Evolutionary conservation across 2,113 vertebrate genomes (phyloP), one percentile per base, ranked within the genome.

Genomic region (Rhineura floridana): DNA sequence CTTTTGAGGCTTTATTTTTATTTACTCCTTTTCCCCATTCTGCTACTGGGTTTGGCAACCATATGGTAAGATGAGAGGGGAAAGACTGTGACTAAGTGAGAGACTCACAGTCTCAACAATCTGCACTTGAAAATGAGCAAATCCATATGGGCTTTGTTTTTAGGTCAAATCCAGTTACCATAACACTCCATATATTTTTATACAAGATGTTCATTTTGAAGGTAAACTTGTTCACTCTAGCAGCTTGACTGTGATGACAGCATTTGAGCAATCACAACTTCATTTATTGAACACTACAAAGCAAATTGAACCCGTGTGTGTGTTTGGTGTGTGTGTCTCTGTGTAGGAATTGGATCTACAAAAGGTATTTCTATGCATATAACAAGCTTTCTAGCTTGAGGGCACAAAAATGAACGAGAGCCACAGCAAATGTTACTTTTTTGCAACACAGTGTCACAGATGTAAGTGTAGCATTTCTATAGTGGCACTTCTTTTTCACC

Each of bases 31-130:
- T 75, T 28, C 33, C n/a, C 67, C 12, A 62, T 90, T 90, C 62
- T 88, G 87, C 90, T 88, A 88, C 89, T 85, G 91, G 46, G 59
- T 93, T 89, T 91, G 92, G 39, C 46, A 93, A 78, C 85, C 93
- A 95, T 95, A 94, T 95, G 95, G 93, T 87, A 87, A 91, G 88
- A 87, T 0, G 11, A 17, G 13, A 6, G 25, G 1, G 50, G 85
- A 89, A 92, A 93, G 82, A 93, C 6, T 81, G 91, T 94, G 93
- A 95, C 91, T 95, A 95, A 95, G 88, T 84, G 91, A 81, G 88
- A 95, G 93, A 91, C 89, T 94, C 90, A 52, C 46, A 94, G 90
- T 69, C 83, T 93, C 93, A 95, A 94, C 91, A 95, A 88, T 94
- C 91, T 94, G 93, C 87, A 87, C 87, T 91, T 91, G 62, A 87